These are phyloP conservation scores for Phortica magna DNA, from an alignment of 2,888 invertebrate species.

Conservation along the genomic window DNA sequence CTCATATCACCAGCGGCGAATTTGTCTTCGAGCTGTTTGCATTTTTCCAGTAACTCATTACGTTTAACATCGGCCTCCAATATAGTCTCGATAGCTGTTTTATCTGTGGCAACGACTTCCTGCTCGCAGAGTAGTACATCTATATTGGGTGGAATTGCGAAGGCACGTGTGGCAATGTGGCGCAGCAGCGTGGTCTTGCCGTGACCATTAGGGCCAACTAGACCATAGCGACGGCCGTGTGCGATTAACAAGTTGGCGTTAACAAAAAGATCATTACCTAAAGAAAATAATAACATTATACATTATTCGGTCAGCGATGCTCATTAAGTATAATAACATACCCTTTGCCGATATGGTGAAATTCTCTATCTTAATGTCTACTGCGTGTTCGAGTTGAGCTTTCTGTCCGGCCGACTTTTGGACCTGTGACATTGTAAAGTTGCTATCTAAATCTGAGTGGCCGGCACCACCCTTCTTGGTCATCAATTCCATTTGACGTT, in stretches of 20 bases:
- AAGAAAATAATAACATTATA: slow-evolving; percentile 4
- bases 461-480: slow-evolving; percentile 93
- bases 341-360: slow-evolving; percentile 98
- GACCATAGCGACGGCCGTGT: slow-evolving; percentile 94
- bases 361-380: slow-evolving; percentile 98
- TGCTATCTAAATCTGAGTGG: slow-evolving; percentile 92
- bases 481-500: slow-evolving; percentile 90
- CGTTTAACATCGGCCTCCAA: slow-evolving; percentile 95
- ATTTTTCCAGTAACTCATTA: slow-evolving; percentile 88
- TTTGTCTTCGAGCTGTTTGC: slow-evolving; percentile 87
- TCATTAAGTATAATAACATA: slow-evolving; percentile 47
- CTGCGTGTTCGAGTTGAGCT: slow-evolving; percentile 92
- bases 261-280: slow-evolving; percentile 94
- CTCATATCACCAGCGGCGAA: slow-evolving; percentile 86
- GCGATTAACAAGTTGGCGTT: slow-evolving; percentile 97
- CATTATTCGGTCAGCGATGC: background rate
- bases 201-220: slow-evolving; percentile 99
- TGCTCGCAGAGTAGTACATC: slow-evolving; percentile 98
- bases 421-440: slow-evolving; percentile 95
- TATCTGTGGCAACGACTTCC: slow-evolving; percentile 97
- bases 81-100: slow-evolving; percentile 95
- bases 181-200: slow-evolving; percentile 98
- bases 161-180: slow-evolving; percentile 93
- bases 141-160: slow-evolving; percentile 97
- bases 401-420: slow-evolving; percentile 87